Percentiles rank a stretch among this genome's conserved stretches.
These are phyloP conservation scores for Cassiopea xamachana DNA, from an alignment of 30 jellyfish, hydroid and myxozoan species.

Conservation along the genomic window DNA sequence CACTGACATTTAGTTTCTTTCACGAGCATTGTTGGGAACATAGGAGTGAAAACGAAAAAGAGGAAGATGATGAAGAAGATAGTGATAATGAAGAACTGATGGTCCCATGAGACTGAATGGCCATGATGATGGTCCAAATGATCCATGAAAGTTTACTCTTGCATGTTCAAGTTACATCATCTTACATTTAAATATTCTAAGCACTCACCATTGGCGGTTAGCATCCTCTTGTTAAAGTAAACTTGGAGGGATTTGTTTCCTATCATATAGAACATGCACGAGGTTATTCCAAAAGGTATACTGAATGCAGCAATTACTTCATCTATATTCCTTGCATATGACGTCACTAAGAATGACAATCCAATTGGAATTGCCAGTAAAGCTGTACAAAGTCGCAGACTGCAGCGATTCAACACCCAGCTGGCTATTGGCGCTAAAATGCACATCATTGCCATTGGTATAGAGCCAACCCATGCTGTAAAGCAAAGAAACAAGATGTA, in stretches of 20 bases:
- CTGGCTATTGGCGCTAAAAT: constrained; percentile 37
- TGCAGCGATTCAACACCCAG: constrained; percentile 6
- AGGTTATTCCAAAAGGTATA: constrained; percentile 42
- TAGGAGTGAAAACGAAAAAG: neutral
- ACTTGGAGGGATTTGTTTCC: constrained; percentile 2
- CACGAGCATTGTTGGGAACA: too few species aligned
- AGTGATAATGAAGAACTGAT: neutral
- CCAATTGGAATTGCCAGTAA: constrained; percentile 23
- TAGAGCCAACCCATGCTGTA: constrained; percentile 67
- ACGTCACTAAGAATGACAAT: constrained; percentile 24
- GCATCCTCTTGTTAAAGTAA: constrained; percentile 40
- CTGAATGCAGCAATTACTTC: constrained; percentile 35
- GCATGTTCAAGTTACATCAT: neutral
- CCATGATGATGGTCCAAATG: constrained; percentile 1
- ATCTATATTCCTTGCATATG: constrained; percentile 18
- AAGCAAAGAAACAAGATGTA: neutral
- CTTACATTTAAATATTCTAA: neutral
- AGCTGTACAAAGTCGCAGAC: constrained; percentile 20
- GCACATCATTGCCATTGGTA: constrained; percentile 35
- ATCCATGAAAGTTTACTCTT: neutral
- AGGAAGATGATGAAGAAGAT: constrained; percentile 1
- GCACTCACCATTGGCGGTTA: constrained; percentile 47
- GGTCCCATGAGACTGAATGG: neutral
- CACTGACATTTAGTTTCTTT: too few species aligned
- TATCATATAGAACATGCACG: neutral